Evolutionary conservation across 2,888 invertebrate genomes (phyloP).

Genomic region (Stomorhina lunata): DNA sequence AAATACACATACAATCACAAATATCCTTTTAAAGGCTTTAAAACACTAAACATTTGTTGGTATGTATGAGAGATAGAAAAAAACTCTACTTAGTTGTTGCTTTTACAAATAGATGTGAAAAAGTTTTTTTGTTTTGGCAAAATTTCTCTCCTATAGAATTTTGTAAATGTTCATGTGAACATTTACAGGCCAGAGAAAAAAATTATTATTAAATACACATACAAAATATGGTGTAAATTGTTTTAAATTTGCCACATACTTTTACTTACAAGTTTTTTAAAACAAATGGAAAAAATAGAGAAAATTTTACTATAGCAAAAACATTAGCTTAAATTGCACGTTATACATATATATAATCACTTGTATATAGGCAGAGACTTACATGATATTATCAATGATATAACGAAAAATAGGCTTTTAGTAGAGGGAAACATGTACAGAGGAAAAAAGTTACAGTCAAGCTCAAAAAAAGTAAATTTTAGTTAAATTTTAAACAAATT

Average conservation of each 20-base stretch:
- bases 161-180: not conserved
- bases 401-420: slow-evolving; percentile 57
- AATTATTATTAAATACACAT: slow-evolving; percentile 58
- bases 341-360: not conserved
- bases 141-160: not conserved
- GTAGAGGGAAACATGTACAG: not conserved
- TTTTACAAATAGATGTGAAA: slow-evolving; percentile 16
- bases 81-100: slow-evolving; percentile 29
- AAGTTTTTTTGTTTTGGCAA: not conserved
- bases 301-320: not conserved
- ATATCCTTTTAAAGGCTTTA: not conserved
- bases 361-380: slow-evolving; percentile 18
- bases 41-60: slow-evolving; percentile 26
- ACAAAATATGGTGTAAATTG: slow-evolving; percentile 67
- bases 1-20: not conserved
- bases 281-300: not conserved
- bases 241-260: slow-evolving; percentile 67
- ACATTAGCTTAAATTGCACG: slow-evolving; percentile 21
- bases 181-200: not conserved
- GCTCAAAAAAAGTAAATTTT: not conserved
- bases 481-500: too few relatives aligned
- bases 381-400: slow-evolving; percentile 60
- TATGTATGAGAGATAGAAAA: not conserved
- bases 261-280: slow-evolving; percentile 46
- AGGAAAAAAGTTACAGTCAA: slow-evolving; percentile 21